Evolutionary conservation across 2,888 invertebrate species (phyloP).

Genomic region (Drosophila helvetica): DNA sequence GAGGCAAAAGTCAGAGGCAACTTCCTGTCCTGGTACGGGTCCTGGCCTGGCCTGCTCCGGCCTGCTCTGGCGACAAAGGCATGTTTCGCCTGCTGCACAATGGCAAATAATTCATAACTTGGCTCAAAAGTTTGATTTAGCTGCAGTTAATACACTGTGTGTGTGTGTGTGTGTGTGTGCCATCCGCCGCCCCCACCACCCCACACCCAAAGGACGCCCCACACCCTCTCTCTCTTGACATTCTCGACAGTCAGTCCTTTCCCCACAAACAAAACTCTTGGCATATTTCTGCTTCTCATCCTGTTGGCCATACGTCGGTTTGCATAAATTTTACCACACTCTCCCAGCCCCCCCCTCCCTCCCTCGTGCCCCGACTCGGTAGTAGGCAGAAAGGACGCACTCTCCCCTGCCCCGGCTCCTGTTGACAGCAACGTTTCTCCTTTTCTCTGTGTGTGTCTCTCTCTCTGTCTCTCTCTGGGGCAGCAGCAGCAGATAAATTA

Average conservation of each 20-base stretch:
- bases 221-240: not conserved
- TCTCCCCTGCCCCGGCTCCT: slow-evolving; percentile 7
- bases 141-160: slow-evolving; percentile 71
- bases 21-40: not conserved
- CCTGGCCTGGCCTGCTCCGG: not conserved
- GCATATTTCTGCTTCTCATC: slow-evolving; percentile 35
- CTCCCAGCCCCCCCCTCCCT: not conserved
- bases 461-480: not conserved
- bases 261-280: slow-evolving; percentile 6
- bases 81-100: slow-evolving; percentile 74
- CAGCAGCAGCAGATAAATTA: slow-evolving; percentile 67
- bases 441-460: not conserved
- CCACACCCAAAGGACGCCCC: not conserved
- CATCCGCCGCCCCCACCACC: not conserved
- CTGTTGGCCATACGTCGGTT: slow-evolving; percentile 68
- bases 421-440: slow-evolving; percentile 27
- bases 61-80: slow-evolving; percentile 55
- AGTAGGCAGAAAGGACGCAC: slow-evolving; percentile 1
- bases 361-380: not conserved
- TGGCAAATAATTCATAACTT: slow-evolving; percentile 77
- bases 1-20: slow-evolving; percentile 21
- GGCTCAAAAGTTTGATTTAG: slow-evolving; percentile 77
- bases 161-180: not conserved
- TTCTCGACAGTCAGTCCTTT: slow-evolving; percentile 4
- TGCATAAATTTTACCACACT: slow-evolving; percentile 67